A percentile compares a stretch with the other conserved stretches of the same genome.
phyloP scores from a whole-genome alignment of 2,113 vertebrate species.

The Phasianus colchicus region DNA sequence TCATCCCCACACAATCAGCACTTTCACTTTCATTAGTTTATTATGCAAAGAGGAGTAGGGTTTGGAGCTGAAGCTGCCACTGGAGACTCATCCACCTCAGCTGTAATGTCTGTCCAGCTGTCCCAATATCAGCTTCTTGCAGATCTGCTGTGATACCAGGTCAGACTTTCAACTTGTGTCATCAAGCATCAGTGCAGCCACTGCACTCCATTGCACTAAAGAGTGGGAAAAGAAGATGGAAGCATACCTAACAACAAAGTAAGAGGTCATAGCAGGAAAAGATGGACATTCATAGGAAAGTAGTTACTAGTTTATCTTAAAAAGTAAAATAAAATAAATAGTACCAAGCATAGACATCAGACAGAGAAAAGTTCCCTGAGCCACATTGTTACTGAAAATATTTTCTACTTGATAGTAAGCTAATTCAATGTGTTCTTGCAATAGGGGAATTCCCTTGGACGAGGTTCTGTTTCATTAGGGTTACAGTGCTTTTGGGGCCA shows the following conservation, averaged over 20 bases:
- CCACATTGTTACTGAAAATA: not conserved
- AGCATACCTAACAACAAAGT: not conserved
- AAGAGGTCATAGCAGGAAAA: not conserved
- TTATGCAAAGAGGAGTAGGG: too few relatives aligned
- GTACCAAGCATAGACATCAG: not conserved
- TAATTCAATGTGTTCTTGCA: not conserved
- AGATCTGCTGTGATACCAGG: too few relatives aligned
- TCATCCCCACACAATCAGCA: too few relatives aligned
- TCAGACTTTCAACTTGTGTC: too few relatives aligned
- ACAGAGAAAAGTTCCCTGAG: not conserved
- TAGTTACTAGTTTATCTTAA: not conserved
- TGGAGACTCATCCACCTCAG: too few relatives aligned
- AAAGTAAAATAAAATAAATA: not conserved
- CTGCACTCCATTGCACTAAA: too few relatives aligned
- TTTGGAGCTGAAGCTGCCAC: too few relatives aligned
- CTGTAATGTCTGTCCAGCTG: too few relatives aligned
- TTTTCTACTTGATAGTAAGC: conserved; percentile 14
- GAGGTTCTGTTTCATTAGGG: not conserved
- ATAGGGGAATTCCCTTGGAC: not conserved
- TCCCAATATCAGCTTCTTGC: too few relatives aligned
- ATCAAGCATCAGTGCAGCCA: too few relatives aligned
- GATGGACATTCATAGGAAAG: not conserved
- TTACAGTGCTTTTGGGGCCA: conserved; percentile 21
- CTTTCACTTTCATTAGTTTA: too few relatives aligned
- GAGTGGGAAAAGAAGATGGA: too few relatives aligned